phyloP scores from a whole-genome alignment of 2,113 vertebrate genomes.

The Hypocryptadius cinnamomeus region DNA sequence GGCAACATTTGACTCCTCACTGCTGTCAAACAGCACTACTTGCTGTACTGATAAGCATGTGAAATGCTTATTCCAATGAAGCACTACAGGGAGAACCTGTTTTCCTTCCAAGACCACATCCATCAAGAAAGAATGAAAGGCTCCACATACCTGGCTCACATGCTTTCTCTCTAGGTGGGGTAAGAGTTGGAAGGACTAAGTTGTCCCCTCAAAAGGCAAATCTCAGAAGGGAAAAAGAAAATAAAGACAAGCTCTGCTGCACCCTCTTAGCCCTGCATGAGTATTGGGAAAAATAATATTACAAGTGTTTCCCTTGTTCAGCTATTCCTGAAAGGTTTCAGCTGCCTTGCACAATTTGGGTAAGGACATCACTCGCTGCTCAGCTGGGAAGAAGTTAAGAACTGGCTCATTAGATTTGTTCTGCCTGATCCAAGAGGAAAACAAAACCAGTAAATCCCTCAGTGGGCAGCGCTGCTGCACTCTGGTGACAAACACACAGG shows the following conservation, averaged over 20 bases:
- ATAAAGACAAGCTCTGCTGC: neutral
- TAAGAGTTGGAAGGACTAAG: neutral
- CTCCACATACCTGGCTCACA: neutral
- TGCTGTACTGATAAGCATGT: neutral
- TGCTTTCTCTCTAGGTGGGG: neutral
- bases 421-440: neutral
- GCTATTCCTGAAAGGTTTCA: conserved; percentile 7
- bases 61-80: neutral
- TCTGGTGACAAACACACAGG: neutral
- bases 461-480: neutral
- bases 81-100: neutral
- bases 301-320: neutral
- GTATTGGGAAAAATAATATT: neutral
- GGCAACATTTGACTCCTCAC: neutral
- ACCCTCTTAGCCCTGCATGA: neutral
- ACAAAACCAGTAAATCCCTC: neutral
- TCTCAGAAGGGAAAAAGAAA: neutral
- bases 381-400: neutral
- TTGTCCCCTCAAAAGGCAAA: neutral
- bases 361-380: neutral
- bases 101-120: neutral
- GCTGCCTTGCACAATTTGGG: neutral
- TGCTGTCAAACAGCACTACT: neutral
- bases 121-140: neutral
- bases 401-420: neutral